Evolutionary conservation across 1,140 invertebrate species (phyloP).

Genomic region (Tetragnatha versicolor): DNA sequence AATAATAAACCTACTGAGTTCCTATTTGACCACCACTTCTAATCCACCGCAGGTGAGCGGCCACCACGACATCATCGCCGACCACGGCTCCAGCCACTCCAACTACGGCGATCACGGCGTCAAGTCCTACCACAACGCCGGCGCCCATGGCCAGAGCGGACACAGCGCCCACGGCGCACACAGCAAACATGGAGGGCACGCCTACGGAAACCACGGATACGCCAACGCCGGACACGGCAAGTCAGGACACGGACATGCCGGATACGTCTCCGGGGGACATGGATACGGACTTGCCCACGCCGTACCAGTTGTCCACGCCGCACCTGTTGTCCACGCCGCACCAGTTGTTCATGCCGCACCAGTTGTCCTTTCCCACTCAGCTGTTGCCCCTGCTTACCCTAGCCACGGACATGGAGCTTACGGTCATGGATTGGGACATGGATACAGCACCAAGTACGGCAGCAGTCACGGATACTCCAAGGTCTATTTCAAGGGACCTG

Average conservation of each 20-base stretch:
- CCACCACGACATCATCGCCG: conserved; percentile 40
- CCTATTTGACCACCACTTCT: too few species aligned
- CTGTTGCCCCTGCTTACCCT: too few species aligned
- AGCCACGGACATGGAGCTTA: not conserved
- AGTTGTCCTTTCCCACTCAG: not conserved
- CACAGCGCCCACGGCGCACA: conserved; percentile 30
- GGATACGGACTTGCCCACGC: not conserved
- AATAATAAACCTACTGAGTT: not conserved
- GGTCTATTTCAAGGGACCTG: conserved; percentile 45
- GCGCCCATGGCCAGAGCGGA: conserved; percentile 27
- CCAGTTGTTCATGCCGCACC: not conserved
- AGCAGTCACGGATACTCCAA: conserved; percentile 46
- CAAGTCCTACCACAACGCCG: conserved; percentile 39
- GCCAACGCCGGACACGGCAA: conserved; percentile 5
- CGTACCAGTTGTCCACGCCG: not conserved
- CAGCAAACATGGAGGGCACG: conserved; percentile 30
- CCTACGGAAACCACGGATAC: conserved; percentile 21
- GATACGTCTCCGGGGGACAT: not conserved
- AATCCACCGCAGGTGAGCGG: conserved; percentile 10
- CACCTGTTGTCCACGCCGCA: not conserved
- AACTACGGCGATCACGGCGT: conserved; percentile 29
- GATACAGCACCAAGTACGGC: conserved; percentile 19
- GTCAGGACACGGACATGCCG: not conserved
- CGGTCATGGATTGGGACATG: not conserved
- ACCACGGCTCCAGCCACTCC: conserved; percentile 11